These are phyloP conservation scores for Ramazzottius varieornatus DNA, from an alignment of 2,888 invertebrate species.

Conservation along the genomic window DNA sequence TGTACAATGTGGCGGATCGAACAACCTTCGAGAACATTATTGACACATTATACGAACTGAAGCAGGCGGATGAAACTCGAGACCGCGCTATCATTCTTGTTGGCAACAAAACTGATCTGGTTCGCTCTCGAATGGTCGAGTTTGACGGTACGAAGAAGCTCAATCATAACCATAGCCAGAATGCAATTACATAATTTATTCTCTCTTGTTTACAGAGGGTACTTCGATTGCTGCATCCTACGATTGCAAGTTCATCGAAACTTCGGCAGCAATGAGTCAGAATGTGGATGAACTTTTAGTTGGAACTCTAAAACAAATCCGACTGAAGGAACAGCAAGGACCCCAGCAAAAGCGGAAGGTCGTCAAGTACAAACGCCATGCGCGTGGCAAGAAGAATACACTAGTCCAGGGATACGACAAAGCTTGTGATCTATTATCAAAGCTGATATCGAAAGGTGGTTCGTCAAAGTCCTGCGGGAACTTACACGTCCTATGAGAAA, in stretches of 20 bases:
- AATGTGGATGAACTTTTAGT: slow-evolving; percentile 82
- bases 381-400: slow-evolving; percentile 43
- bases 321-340: slow-evolving; percentile 33
- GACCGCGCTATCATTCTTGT: slow-evolving; percentile 66
- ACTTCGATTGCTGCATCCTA: slow-evolving; percentile 69
- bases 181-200: background rate
- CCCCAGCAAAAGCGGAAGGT: slow-evolving; percentile 5
- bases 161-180: background rate
- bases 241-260: slow-evolving; percentile 74
- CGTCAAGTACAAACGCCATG: slow-evolving; percentile 5
- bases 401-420: slow-evolving; percentile 47
- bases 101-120: slow-evolving; percentile 75
- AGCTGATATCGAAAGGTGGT: background rate
- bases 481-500: slow-evolving; percentile 27
- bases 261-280: slow-evolving; percentile 89
- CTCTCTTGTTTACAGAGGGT: slow-evolving; percentile 41
- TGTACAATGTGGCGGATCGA: slow-evolving; percentile 64
- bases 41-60: slow-evolving; percentile 57
- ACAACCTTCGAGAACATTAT: slow-evolving; percentile 53
- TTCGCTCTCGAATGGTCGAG: slow-evolving; percentile 52
- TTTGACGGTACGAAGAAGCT: slow-evolving; percentile 40
- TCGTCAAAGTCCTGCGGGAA: slow-evolving; percentile 29
- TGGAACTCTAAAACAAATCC: slow-evolving; percentile 66
- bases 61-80: slow-evolving; percentile 47
- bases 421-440: slow-evolving; percentile 9